phyloP scores from a whole-genome alignment of 2,797 vertebrate species.

The Petrocephalus schoutedeni region DNA sequence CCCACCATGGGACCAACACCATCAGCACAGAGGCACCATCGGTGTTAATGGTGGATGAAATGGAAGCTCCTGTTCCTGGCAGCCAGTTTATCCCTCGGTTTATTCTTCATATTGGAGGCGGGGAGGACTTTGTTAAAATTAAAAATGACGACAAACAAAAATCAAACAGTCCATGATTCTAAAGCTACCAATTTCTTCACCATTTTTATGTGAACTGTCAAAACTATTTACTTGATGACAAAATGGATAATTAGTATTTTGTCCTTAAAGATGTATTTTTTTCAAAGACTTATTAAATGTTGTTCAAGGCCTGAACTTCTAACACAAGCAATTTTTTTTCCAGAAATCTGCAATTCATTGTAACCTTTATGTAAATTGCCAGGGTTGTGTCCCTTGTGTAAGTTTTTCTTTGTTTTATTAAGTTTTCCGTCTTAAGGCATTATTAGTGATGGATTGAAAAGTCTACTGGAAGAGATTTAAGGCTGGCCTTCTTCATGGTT shows the following conservation, averaged over 20 bases:
- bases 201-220: not conserved
- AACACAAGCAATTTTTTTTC: not conserved
- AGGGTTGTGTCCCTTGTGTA: not conserved
- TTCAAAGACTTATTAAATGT: conserved; percentile 6
- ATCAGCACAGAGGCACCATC: not conserved
- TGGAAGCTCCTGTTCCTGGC: not conserved
- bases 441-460: conserved; percentile 11
- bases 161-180: not conserved
- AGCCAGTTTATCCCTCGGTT: not conserved
- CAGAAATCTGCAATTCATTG: not conserved
- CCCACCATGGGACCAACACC: conserved; percentile 37
- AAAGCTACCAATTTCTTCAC: not conserved
- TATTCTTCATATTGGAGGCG: not conserved
- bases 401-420: conserved; percentile 3
- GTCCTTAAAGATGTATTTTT: not conserved
- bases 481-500: not conserved
- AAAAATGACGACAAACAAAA: not conserved
- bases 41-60: conserved; percentile 11
- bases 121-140: not conserved
- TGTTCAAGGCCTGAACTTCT: not conserved
- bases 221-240: not conserved
- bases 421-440: not conserved
- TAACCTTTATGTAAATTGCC: conserved; percentile 6
- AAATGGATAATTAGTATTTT: conserved; percentile 7
- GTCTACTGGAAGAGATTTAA: not conserved